phyloP scores from a whole-genome alignment of 2,113 vertebrate genomes.

The Alaudala cheleensis region DNA sequence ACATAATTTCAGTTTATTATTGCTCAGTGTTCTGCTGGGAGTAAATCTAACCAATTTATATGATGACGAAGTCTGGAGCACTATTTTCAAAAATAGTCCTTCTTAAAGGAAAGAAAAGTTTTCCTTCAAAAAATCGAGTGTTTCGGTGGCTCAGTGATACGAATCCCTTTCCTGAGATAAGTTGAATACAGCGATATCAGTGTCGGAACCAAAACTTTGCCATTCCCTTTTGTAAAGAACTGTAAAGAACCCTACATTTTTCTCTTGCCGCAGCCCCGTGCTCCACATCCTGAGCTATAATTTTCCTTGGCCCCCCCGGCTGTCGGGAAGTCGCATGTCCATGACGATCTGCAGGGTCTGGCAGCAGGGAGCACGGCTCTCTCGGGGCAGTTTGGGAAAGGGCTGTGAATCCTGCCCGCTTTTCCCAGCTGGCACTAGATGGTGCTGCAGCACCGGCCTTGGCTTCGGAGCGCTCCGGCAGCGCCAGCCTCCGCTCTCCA shows the following conservation, averaged over 20 bases:
- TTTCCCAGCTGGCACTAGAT: background rate
- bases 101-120: background rate
- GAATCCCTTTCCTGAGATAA: background rate
- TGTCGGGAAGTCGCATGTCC: background rate
- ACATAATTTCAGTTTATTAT: background rate
- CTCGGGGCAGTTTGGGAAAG: accelerated
- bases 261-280: background rate
- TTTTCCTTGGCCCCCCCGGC: background rate
- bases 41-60: background rate
- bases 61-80: background rate
- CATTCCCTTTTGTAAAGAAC: background rate
- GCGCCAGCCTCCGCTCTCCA: background rate
- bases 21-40: background rate
- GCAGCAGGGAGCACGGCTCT: accelerated
- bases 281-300: background rate
- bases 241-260: background rate
- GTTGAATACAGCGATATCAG: background rate
- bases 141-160: background rate
- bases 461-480: background rate
- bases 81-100: background rate
- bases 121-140: background rate
- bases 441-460: slow-evolving; percentile 24
- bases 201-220: background rate
- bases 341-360: background rate
- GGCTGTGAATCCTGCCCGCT: background rate